phyloP scores from a whole-genome alignment of 1,140 invertebrate species.

The Pomacea maculata region DNA sequence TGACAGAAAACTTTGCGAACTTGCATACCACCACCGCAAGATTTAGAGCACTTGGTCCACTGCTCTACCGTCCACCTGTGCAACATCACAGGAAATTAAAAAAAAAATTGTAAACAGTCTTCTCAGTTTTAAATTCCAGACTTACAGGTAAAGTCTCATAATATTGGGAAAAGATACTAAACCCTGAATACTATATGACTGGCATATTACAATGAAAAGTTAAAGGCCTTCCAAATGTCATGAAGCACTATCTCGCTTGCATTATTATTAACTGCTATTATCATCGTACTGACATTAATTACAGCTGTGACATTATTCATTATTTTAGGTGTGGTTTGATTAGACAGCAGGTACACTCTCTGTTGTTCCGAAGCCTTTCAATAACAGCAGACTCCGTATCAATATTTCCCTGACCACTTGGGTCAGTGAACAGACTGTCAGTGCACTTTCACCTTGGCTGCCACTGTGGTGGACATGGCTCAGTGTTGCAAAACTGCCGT shows the following conservation, averaged over 20 bases:
- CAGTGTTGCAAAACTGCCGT: constrained; percentile 70
- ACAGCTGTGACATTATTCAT: no score
- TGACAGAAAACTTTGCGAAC: constrained; percentile 49
- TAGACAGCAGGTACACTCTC: no score
- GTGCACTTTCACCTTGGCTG: constrained; percentile 64
- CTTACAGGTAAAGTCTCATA: background rate
- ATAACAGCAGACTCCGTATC: background rate
- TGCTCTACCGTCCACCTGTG: constrained; percentile 52
- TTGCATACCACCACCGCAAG: constrained; percentile 55
- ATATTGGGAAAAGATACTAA: background rate
- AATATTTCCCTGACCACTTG: background rate
- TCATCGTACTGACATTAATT: constrained; percentile 58
- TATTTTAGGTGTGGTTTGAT: no score
- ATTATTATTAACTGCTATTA: no score
- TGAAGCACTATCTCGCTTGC: no score
- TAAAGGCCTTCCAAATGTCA: constrained; percentile 63
- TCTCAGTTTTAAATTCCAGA: background rate
- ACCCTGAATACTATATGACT: no score
- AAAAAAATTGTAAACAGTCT: background rate
- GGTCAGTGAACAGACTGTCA: background rate
- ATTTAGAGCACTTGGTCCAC: constrained; percentile 50
- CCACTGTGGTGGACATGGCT: constrained; percentile 75
- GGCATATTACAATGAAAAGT: constrained; percentile 66
- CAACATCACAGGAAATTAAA: background rate
- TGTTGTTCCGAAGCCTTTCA: background rate